These are phyloP conservation scores for Platycheirus rosarum DNA, from an alignment of 2,888 invertebrate genomes.

Conservation along the genomic window DNA sequence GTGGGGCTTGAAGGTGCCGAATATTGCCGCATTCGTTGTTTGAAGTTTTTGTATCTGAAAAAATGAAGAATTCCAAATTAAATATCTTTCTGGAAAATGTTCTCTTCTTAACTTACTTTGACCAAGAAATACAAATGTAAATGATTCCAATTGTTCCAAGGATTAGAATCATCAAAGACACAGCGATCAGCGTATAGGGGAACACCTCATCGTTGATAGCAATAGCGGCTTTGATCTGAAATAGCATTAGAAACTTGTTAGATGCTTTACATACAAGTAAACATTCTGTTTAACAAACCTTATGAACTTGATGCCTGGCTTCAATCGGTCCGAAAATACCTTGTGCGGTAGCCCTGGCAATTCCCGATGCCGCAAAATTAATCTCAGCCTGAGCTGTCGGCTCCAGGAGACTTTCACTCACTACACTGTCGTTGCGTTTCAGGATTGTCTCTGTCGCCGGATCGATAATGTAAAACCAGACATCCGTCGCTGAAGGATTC, in stretches of 20 bases:
- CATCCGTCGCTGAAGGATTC: conserved; percentile 90
- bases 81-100: neutral
- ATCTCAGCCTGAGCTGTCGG: conserved; percentile 86
- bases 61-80: conserved; percentile 22
- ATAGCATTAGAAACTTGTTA: conserved; percentile 13
- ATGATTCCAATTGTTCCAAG: conserved; percentile 94
- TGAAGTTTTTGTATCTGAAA: conserved; percentile 92
- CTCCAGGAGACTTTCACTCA: conserved; percentile 87
- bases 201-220: conserved; percentile 88
- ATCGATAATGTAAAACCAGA: conserved; percentile 94
- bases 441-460: conserved; percentile 90
- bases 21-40: conserved; percentile 91
- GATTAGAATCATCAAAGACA: conserved; percentile 94
- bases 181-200: conserved; percentile 93
- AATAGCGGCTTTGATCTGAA: conserved; percentile 83
- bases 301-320: conserved; percentile 81
- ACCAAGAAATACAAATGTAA: conserved; percentile 97
- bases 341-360: conserved; percentile 87
- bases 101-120: conserved; percentile 86
- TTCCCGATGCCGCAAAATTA: conserved; percentile 87
- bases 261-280: too few relatives aligned
- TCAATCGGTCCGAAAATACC: conserved; percentile 85
- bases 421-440: conserved; percentile 87
- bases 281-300: conserved; percentile 75
- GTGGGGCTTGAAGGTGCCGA: conserved; percentile 85